Base-by-base conservation (phyloP, 1,140 invertebrate genomes). In the Neodiprion virginianus region DNA sequence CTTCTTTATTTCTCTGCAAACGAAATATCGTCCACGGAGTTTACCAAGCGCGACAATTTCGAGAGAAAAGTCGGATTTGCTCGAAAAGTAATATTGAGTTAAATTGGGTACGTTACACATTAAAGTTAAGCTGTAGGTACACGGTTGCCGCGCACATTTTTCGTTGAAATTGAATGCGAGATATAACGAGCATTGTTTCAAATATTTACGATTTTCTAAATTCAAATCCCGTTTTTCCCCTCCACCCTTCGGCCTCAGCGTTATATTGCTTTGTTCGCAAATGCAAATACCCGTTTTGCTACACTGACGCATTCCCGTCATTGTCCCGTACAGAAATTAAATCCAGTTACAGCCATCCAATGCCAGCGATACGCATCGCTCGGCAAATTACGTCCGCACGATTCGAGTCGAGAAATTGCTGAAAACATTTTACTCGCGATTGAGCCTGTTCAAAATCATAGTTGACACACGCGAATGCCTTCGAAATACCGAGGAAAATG, bases 151-250 rank as follows among this genome's bases (percentile, higher is more conserved):
- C 28, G 28, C 28, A 40, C 53, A 8, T 61, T 61, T 40, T 40
- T 61, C 53, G n/a, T 12, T 14, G 11, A 17, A 61, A 61, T 61
- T 61, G 11, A 61, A 61, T 61, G 11, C n/a, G 53, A 61, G 53
- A 61, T 61, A 61, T 61, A 61, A 61, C 53, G 53, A 61, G 53
- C 53, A 14, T 61, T 61, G 53, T 61, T 61, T 61, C 53, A 61
- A 61, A 61, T 61, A 61, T 61, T 61, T 61, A 61, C 53, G 11
- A 14, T 61, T 61, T 61, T 61, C n/a, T 61, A 9, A 61, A 61
- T 61, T 61, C 53, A 61, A 61, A 14, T 14, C n/a, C 53, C n/a
- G 53, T 12, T 17, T 61, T 17, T 61, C n/a, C 28, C 28, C 28
- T 40, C 28, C 28, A 0, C 5, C 28, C 1, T 5, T 40, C 28